A percentile compares a stretch with the other conserved stretches of the same genome.
phyloP scores from a whole-genome alignment of 2,888 invertebrate genomes.

The Lamellibrachia satsuma region DNA sequence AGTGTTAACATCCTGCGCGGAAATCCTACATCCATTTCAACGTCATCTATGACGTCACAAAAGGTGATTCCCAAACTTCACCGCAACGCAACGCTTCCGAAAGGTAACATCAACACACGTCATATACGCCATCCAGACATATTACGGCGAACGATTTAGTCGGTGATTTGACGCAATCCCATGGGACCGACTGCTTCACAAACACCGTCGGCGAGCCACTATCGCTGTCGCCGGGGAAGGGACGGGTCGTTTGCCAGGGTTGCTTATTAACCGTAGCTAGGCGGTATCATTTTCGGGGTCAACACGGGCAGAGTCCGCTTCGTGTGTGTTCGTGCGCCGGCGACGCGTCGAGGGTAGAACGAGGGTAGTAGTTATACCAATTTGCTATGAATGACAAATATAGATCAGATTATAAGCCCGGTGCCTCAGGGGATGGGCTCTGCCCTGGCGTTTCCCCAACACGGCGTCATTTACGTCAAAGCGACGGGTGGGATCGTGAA shows the following conservation, averaged over 20 bases:
- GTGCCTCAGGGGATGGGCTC: background rate
- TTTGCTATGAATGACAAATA: conserved; percentile 17
- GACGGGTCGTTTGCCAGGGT: background rate
- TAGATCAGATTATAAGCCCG: background rate
- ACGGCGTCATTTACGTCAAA: background rate
- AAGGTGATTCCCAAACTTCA: background rate
- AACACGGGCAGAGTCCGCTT: conserved; percentile 8
- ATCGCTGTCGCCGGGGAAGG: background rate
- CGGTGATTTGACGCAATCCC: background rate
- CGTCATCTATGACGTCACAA: background rate
- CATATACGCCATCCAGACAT: background rate
- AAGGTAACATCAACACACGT: background rate
- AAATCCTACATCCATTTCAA: background rate
- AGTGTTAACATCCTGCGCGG: no score
- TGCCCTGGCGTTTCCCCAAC: background rate
- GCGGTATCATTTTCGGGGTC: background rate
- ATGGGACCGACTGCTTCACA: background rate
- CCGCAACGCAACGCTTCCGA: background rate
- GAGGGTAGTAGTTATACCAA: background rate
- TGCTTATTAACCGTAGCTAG: background rate
- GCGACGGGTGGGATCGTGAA: background rate
- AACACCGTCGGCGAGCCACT: background rate
- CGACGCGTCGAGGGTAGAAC: background rate
- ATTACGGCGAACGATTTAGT: background rate
- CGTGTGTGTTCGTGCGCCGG: background rate